Percentiles rank a stretch among this genome's conserved stretches.
Evolutionary conservation across 2,797 vertebrate genomes (phyloP).

Genomic region (Notolabrus celidotus): DNA sequence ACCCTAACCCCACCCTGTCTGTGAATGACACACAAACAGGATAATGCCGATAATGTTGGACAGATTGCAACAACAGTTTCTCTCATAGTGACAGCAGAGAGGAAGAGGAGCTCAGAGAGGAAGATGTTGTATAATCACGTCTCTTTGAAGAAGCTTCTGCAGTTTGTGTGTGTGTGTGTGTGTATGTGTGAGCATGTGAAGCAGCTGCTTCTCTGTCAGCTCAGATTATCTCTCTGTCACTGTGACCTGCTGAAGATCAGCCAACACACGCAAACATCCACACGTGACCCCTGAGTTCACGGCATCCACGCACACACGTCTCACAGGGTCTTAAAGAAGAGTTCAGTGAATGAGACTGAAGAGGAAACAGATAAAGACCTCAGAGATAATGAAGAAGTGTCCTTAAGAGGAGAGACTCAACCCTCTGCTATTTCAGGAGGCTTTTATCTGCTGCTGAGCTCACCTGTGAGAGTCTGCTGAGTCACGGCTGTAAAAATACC

Average conservation of each 20-base stretch:
- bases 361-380: not conserved
- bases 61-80: conserved; percentile 69
- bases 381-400: not conserved
- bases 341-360: not conserved
- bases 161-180: conserved; percentile 7
- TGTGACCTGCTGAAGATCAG: conserved; percentile 42
- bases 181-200: not conserved
- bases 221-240: conserved; percentile 49
- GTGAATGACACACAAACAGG: conserved; percentile 70
- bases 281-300: conserved; percentile 8
- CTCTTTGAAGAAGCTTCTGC: conserved; percentile 48
- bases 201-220: conserved; percentile 40
- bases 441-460: conserved; percentile 15
- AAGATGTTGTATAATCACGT: conserved; percentile 43
- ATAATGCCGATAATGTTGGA: conserved; percentile 65
- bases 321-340: not conserved
- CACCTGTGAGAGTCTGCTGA: conserved; percentile 13
- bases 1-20: conserved; percentile 41
- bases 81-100: not conserved
- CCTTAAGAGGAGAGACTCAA: not conserved
- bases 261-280: conserved; percentile 9
- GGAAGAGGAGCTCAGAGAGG: conserved; percentile 29
- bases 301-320: not conserved
- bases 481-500: not conserved
- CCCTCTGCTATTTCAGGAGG: conserved; percentile 7